Base-by-base conservation (phyloP, 2,113 vertebrate genomes). In the Percina caprodes region DNA sequence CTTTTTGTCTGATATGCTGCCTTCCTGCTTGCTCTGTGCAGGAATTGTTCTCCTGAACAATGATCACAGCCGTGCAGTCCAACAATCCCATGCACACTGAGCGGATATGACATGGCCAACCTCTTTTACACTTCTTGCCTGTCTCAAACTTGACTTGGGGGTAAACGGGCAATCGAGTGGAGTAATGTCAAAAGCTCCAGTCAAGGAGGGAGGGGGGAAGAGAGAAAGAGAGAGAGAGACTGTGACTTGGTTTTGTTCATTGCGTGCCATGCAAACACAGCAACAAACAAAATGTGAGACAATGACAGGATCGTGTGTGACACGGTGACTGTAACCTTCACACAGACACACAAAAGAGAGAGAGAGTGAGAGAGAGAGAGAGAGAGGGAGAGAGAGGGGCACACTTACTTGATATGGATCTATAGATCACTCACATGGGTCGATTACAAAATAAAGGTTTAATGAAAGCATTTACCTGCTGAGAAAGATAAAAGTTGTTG, bases 151-250 rank as follows among this genome's bases (percentile, higher is more conserved):
- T 92, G 93, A 93, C 89, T 93, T 79, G 87, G 86, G 88, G 88
- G 85, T 92, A 91, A 92, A 91, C 88, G 85, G 79, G 82, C 88
- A 91, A 88, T 88, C 79, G 88, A 92, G 90, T 85, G 84, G 79
- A 91, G 89, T 92, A 89, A 92, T 89, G 91, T 93, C 88, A 92
- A 90, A 91, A 89, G 87, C 87, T 83, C 62, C 84, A 90, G 88
- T 88, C 80, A 84, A 90, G 76, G 87, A 85, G 19, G 48, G 48
- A 6, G 5, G 46, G 6, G 11, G 18, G 14, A 5, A n/a, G 46
- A 21, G 69, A 12, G 66, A 48, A 18, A 54, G 56, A 49, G 55
- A 5, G 63, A 24, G 74, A 10, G 46, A 26, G 62, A 35, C 24
- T 39, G n/a, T 62, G 67, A 74, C 65, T 80, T 45, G 16, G 39